Evolutionary conservation across 2,113 vertebrate species (phyloP), one percentile per base, ranked within the genome.

Genomic region (Sceloporus tristichus): DNA sequence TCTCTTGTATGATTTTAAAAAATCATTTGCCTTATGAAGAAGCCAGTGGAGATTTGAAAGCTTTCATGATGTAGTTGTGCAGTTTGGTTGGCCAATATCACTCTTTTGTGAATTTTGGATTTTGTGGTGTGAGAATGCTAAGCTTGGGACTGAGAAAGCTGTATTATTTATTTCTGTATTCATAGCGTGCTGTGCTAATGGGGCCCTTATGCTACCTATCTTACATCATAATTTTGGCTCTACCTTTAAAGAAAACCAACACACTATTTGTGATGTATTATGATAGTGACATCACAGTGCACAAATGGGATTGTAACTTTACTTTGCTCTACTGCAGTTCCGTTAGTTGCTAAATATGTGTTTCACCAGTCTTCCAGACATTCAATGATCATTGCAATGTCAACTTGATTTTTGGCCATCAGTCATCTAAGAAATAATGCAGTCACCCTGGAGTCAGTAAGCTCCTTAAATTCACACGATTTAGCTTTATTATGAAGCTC

Each of bases 401-500:
- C n/a, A 87, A 88, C 68, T 92, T 90, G 90, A 85, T 85, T 87
- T 68, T 93, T 84, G 87, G 76, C 87, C 93, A 89, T 78, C 80
- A 79, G 89, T 93, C 89, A 85, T 92, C 85, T 89, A 90, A 93
- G 40, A 83, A 91, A 88, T 88, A 93, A 88, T 90, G 25, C 19
- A 79, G 76, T 85, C 27, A 94, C 87, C 89, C 84, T 95, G 92
- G 88, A 91, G 89, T 90, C 88, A 95, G 85, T 92, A 92, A 90
- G 89, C 85, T 92, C 79, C 78, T 94, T 87, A 86, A 68, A 78
- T 93, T 91, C 76, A 73, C 80, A 80, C 83, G 88, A 93, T 91
- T 91, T 95, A 92, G 91, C 87, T 93, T 88, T 90, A 86, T 85
- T 78, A 65, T 84, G 73, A 68, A 93, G 88, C 62, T 56, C 68